A percentile compares a stretch with the other conserved stretches of the same genome.
Conservation (phyloP, 2,113 vertebrate genomes). For the Psilopsiagon aymara region DNA sequence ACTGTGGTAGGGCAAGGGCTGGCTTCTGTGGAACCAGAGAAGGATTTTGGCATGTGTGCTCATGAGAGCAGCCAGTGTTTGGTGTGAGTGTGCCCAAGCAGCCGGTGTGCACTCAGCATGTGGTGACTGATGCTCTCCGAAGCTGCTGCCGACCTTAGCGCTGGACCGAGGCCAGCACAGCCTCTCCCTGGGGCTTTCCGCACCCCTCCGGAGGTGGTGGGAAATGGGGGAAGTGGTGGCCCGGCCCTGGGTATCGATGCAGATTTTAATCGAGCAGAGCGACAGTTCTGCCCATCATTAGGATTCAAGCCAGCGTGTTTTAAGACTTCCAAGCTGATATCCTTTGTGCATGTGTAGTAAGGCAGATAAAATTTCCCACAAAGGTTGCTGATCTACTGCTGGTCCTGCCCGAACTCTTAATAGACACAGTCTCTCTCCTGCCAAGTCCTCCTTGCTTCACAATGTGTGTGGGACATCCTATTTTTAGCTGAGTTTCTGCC, state of each 20-base stretch:
- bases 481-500: neutral
- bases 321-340: neutral
- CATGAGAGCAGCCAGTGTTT: rapidly evolving
- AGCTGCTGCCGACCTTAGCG: neutral
- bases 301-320: neutral
- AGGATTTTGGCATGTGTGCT: rapidly evolving
- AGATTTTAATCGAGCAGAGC: neutral
- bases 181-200: neutral
- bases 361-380: neutral
- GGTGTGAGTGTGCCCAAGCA: rapidly evolving
- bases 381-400: neutral
- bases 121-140: rapidly evolving
- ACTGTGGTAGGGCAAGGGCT: neutral
- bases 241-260: neutral
- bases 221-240: rapidly evolving
- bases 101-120: rapidly evolving
- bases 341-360: neutral
- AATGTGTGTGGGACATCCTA: neutral
- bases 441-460: neutral
- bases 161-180: neutral
- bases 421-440: neutral
- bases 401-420: neutral
- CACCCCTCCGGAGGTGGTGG: neutral
- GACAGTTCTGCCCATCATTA: neutral
- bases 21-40: neutral